Base-by-base conservation (phyloP, 2,797 vertebrate genomes). In the Trachurus trachurus region DNA sequence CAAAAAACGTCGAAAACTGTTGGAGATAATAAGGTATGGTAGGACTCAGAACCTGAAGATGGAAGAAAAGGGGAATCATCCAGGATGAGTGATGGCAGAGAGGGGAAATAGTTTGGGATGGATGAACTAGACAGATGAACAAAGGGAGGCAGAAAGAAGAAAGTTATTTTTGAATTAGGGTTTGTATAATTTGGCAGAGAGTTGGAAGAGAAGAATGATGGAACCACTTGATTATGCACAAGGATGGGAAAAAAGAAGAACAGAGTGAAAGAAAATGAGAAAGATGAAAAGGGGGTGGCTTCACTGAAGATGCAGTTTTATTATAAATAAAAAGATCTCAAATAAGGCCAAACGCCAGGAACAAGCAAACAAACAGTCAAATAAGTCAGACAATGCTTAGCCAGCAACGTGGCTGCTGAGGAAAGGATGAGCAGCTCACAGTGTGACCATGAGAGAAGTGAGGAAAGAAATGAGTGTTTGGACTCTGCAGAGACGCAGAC, bases 11-110 rank as follows among this genome's bases (percentile, higher is more conserved):
- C 2, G 19, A 3, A 49, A 49, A 34, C 45, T 29, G 5, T 13
- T 39, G 63, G 37, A 29, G 19, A 39, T 9, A 13, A 13, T 49
- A 12, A 31, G 29, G 26, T 31, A 84, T 19, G 56, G 57, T 47
- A 34, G 59, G 52, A 67, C n/a, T n/a, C 56, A 54, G 40, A 63
- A 87, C 45, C 69, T 2, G 19, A 31, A 61, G 66, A 71, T 52
- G 29, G 53, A 54, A 78, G 59, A 39, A 60, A 61, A 74, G 4
- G 31, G 17, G 29, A 74, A 60, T 26, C 19, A 26, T 10, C 17
- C 11, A 13, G 10, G 31, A 11, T 31, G 57, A 34, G n/a, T 6
- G 42, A 54, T n/a, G 66, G 66, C 42, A 21, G 63, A 16, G 34
- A 50, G 19, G 45, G 21, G 15, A 50, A 26, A 29, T 21, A n/a